phyloP scores from a whole-genome alignment of 37 sponge, comb jelly and placozoan genomes.

The Cliona cf. orientalis region DNA sequence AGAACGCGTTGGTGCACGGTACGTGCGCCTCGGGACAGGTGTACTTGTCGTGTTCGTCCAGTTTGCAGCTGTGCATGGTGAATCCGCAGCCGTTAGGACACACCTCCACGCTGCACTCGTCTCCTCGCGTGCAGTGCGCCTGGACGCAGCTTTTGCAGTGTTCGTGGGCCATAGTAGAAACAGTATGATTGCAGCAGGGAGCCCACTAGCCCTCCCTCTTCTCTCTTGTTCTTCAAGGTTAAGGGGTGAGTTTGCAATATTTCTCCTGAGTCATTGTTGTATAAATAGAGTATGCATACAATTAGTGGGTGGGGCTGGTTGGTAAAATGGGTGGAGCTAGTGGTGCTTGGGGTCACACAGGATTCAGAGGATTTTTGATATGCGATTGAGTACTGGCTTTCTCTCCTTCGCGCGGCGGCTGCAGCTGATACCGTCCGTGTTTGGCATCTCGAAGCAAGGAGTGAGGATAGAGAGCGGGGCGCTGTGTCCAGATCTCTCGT shows the following conservation, averaged over 20 bases:
- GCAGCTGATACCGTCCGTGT: constrained; percentile 20
- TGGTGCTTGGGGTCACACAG: background rate
- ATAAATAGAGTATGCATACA: too few species aligned
- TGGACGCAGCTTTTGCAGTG: constrained; percentile 14
- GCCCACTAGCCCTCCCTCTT: too few species aligned
- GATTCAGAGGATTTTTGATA: background rate
- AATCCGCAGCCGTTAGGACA: constrained; percentile 58
- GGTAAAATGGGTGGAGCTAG: background rate
- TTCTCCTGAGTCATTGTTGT: too few species aligned
- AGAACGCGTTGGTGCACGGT: constrained; percentile 43
- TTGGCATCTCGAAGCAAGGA: constrained; percentile 17
- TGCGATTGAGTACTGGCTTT: background rate
- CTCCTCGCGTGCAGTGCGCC: background rate
- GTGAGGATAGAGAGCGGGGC: constrained; percentile 8
- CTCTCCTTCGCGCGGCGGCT: background rate
- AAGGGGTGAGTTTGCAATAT: too few species aligned
- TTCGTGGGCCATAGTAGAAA: background rate
- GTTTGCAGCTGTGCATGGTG: constrained; percentile 59
- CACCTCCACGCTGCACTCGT: constrained; percentile 30
- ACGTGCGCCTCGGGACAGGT: constrained; percentile 39
- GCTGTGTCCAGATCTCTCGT: too few species aligned
- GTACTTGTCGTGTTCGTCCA: constrained; percentile 41
- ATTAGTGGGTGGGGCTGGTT: constrained; percentile 37
- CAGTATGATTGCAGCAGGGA: too few species aligned
- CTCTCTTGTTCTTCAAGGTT: too few species aligned